Evolutionary conservation across 2,797 vertebrate species (phyloP).

Genomic region (Nannoperca australis): DNA sequence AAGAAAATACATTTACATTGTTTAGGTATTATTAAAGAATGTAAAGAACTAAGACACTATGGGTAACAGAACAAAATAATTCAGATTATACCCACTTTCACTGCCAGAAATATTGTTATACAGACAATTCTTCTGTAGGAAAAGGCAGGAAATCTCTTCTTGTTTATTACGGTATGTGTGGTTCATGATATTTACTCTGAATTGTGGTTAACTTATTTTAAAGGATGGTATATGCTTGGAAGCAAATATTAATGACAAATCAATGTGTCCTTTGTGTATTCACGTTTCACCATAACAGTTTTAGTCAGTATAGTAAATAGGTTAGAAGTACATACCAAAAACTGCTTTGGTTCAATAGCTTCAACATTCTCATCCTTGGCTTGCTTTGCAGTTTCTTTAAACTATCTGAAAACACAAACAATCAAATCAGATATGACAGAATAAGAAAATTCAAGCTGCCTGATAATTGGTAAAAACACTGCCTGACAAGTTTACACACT

Average conservation of each 20-base stretch:
- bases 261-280: neutral
- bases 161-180: neutral
- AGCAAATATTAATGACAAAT: constrained; percentile 6
- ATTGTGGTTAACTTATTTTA: neutral
- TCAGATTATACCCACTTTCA: neutral
- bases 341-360: constrained; percentile 73
- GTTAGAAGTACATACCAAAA: constrained; percentile 76
- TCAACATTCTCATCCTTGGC: constrained; percentile 69
- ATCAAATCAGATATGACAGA: constrained; percentile 18
- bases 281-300: constrained; percentile 1
- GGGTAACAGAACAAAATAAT: neutral
- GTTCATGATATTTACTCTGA: neutral
- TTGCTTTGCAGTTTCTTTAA: constrained; percentile 62
- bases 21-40: neutral
- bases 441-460: neutral
- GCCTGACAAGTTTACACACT: neutral
- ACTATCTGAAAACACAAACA: constrained; percentile 63
- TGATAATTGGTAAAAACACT: neutral
- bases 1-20: neutral
- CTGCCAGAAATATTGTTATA: neutral
- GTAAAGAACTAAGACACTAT: neutral
- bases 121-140: neutral
- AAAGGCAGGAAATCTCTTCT: neutral
- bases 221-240: neutral
- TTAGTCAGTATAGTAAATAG: constrained; percentile 13